Evolutionary conservation across 2,888 invertebrate genomes (phyloP).

Genomic region (Agrilus mali): DNA sequence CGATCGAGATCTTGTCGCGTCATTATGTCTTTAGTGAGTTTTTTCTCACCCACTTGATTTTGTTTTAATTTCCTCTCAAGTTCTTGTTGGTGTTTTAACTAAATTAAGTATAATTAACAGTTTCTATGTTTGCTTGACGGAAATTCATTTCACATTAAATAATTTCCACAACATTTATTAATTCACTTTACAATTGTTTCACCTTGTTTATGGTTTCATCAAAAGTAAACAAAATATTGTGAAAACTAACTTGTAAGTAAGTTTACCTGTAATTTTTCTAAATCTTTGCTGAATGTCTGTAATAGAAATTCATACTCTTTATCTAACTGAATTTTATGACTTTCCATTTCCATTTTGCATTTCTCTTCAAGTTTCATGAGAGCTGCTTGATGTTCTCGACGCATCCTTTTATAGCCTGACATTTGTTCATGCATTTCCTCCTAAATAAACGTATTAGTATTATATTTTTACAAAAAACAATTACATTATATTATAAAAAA

Average conservation of each 20-base stretch:
- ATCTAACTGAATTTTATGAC: conserved; percentile 87
- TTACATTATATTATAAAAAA: too few species aligned
- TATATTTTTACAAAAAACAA: not conserved
- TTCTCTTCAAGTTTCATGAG: conserved; percentile 87
- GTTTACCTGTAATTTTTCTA: conserved; percentile 73
- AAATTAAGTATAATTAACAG: conserved; percentile 12
- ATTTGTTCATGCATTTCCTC: conserved; percentile 99
- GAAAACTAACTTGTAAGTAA: too few species aligned
- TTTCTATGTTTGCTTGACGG: too few species aligned
- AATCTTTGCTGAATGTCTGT: conserved; percentile 82
- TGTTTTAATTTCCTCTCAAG: conserved; percentile 72
- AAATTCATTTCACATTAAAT: too few species aligned
- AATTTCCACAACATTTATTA: too few species aligned
- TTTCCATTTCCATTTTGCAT: conserved; percentile 93
- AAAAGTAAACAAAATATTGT: too few species aligned
- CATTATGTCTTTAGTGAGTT: conserved; percentile 83
- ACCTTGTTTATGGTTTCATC: too few species aligned
- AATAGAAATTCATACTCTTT: conserved; percentile 92
- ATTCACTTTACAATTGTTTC: too few species aligned
- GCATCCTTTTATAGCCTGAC: conserved; percentile 96
- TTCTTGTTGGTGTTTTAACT: conserved; percentile 65
- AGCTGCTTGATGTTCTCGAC: conserved; percentile 94
- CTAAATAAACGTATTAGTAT: conserved; percentile 28
- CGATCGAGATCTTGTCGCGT: conserved; percentile 82
- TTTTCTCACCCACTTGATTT: conserved; percentile 81